Base-by-base conservation (phyloP, 2,113 vertebrate species). In the Nothocercus julius region DNA sequence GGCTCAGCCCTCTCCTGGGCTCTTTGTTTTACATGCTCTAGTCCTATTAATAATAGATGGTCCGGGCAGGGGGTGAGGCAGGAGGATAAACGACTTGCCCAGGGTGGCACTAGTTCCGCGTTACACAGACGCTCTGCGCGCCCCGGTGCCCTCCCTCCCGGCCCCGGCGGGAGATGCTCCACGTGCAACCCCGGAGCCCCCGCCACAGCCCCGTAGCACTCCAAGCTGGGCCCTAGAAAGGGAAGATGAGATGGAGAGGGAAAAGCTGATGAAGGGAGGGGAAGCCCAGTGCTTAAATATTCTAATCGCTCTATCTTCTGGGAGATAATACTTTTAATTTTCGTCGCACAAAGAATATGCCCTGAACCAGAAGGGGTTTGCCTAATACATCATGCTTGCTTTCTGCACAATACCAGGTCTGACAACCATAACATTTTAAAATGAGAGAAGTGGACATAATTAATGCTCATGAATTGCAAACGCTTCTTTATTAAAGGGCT, bases 381-480 rank as follows among this genome's bases (percentile, higher is more conserved):
- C 98, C 98, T 99, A 98, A 99, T 99, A 98, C 98, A 99, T 99
- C 99, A 98, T 97, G 92, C 96, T 98, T 98, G 97, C 96, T 96
- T 97, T 95, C 82, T 74, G n/a, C 94, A 98, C 97, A 97, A 97
- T 97, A 87, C 95, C 85, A 67, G 85, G 94, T 85, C 97, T 98
- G 98, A 99, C 98, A 98, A 97, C 97, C 98, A 97, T 97, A 97
- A 98, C 98, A 98, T 93, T 93, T 95, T 92, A 92, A 96, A 97
- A 96, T 97, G 96, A 98, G 97, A 98, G 98, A 98, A 98, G 98
- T 96, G 98, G 98, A 99, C 97, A 97, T 98, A 98, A 97, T 98
- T 98, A 98, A 98, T 96, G 97, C 98, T 99, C 98, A 99, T 99
- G 99, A 99, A 99, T 99, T 99, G 98, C 98, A 99, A 99, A 99